A percentile compares a stretch with the other conserved stretches of the same genome.
These are phyloP conservation scores for Apistogramma diplotaenia DNA, from an alignment of 2,113 vertebrate species.

Conservation along the genomic window DNA sequence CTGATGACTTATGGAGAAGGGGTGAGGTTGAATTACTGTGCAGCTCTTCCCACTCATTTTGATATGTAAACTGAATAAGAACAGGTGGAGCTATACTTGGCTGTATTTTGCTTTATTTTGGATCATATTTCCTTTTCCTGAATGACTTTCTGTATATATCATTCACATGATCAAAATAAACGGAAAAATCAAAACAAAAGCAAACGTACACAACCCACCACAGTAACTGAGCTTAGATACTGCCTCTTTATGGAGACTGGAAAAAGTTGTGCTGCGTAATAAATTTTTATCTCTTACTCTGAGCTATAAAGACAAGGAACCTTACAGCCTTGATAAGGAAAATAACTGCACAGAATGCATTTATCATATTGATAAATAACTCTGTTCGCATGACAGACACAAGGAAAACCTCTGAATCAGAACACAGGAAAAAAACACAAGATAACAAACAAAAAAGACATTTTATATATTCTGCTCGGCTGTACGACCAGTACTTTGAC, in stretches of 20 bases:
- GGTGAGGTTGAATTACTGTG: no score
- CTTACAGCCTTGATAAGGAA: neutral
- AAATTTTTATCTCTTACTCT: neutral
- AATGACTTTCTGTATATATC: no score
- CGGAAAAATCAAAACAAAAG: no score
- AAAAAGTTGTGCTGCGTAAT: neutral
- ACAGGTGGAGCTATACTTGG: no score
- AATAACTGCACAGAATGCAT: neutral
- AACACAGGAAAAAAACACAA: neutral
- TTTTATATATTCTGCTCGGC: neutral
- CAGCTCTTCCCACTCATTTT: no score
- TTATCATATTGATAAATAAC: neutral
- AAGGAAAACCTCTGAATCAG: neutral
- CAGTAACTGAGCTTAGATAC: neutral
- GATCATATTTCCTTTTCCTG: neutral
- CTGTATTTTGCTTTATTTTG: neutral
- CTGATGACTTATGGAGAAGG: no score
- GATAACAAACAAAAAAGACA: neutral
- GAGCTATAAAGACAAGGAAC: neutral
- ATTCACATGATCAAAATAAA: no score
- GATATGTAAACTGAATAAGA: no score
- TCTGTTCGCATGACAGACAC: neutral
- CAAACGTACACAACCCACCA: no score
- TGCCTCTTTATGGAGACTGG: fast-evolving
- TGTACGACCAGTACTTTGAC: neutral